phyloP scores from a whole-genome alignment of 64 coral and sea anemone genomes.

The Porites australiensis region DNA sequence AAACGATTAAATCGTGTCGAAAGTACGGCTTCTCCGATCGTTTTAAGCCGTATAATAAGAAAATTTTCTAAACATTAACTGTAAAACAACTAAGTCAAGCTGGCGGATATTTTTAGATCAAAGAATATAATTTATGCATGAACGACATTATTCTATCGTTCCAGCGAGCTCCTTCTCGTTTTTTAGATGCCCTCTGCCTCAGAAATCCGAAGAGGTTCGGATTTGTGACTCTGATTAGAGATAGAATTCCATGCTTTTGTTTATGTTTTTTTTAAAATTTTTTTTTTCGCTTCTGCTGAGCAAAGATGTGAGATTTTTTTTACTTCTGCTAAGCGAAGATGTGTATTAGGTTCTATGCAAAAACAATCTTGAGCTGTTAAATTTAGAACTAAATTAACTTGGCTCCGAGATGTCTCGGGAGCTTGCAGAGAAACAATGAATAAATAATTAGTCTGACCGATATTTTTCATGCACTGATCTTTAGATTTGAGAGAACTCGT shows the following conservation, averaged over 20 bases:
- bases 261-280: no score
- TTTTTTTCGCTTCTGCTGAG: no score
- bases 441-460: constrained; percentile 13
- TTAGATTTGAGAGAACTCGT: neutral
- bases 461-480: constrained; percentile 9
- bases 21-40: no score
- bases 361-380: neutral
- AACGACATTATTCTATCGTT: neutral
- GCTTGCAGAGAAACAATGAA: constrained; percentile 14
- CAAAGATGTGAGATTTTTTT: no score
- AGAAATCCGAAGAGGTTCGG: neutral
- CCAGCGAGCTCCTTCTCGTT: neutral
- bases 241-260: no score
- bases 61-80: no score
- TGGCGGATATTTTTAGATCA: constrained; percentile 16
- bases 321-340: neutral
- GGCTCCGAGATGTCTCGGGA: constrained; percentile 24
- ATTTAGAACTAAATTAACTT: neutral
- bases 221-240: no score
- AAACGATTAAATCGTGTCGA: neutral
- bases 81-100: neutral
- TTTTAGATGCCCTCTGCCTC: neutral
- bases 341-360: neutral
- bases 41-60: no score
- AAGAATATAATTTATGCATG: constrained; percentile 30